Conservation (phyloP, 2,888 invertebrate genomes). For the Euplagia quadripunctaria region DNA sequence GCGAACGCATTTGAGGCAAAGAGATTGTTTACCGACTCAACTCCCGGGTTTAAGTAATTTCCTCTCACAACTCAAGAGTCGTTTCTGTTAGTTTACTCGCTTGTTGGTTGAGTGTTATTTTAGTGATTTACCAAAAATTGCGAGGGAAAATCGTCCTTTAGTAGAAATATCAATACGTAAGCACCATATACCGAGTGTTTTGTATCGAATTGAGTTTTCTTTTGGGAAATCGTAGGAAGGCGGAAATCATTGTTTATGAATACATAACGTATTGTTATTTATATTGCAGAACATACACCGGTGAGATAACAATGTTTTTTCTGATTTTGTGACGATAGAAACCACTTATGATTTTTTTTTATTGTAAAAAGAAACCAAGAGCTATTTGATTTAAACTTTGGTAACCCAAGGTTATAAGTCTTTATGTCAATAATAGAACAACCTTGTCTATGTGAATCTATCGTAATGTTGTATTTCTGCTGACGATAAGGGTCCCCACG, state of each 20-base stretch:
- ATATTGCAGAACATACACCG: neutral
- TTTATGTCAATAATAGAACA: too few species aligned
- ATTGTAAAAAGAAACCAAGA: neutral
- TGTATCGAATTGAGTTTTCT: slow-evolving; percentile 34
- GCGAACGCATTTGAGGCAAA: slow-evolving; percentile 53
- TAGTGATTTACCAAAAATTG: slow-evolving; percentile 52
- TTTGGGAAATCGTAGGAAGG: slow-evolving; percentile 33
- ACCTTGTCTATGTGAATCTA: too few species aligned
- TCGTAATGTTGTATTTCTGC: too few species aligned
- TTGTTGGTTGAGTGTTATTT: slow-evolving; percentile 54
- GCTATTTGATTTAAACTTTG: neutral
- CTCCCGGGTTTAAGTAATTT: slow-evolving; percentile 70
- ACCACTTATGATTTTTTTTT: neutral
- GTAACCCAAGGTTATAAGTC: too few species aligned
- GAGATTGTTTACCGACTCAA: slow-evolving; percentile 63
- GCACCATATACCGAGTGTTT: slow-evolving; percentile 19
- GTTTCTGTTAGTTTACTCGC: slow-evolving; percentile 60
- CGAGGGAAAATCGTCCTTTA: slow-evolving; percentile 47
- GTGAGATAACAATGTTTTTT: neutral
- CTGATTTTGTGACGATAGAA: neutral
- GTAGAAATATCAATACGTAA: slow-evolving; percentile 48
- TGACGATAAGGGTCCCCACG: too few species aligned
- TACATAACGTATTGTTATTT: slow-evolving; percentile 3
- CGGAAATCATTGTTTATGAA: slow-evolving; percentile 19
- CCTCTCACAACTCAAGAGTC: slow-evolving; percentile 65